phyloP scores from a whole-genome alignment of 2,888 invertebrate species.

The Conops quadrifasciatus region DNA sequence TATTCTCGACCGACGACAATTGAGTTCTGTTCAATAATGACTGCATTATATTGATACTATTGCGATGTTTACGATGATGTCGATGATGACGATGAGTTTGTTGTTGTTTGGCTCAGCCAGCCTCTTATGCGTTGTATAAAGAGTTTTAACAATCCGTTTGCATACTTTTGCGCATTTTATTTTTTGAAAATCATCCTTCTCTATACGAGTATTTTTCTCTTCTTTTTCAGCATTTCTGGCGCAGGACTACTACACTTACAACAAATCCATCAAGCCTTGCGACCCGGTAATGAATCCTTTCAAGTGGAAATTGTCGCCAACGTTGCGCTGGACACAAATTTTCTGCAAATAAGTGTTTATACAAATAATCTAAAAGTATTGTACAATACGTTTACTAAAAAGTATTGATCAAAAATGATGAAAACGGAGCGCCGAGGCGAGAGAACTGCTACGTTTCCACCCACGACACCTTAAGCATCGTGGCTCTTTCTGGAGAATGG shows the following conservation, averaged over 20 bases:
- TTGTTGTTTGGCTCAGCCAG: neutral
- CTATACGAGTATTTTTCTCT: neutral
- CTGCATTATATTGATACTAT: no score
- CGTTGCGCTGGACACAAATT: constrained; percentile 86
- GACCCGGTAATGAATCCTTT: constrained; percentile 84
- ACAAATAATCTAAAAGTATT: no score
- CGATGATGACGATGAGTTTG: neutral
- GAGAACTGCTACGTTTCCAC: no score
- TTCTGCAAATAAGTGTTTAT: no score
- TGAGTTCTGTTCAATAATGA: no score
- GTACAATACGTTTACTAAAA: no score
- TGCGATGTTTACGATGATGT: neutral
- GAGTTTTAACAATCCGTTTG: constrained; percentile 1
- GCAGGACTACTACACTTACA: constrained; percentile 88
- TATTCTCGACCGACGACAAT: neutral
- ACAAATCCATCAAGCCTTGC: constrained; percentile 90
- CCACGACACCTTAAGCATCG: no score
- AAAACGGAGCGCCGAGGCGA: no score
- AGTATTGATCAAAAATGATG: no score
- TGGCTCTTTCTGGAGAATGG: no score
- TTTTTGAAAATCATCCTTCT: neutral
- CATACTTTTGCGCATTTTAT: neutral
- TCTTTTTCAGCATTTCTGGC: neutral
- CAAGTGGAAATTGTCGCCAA: constrained; percentile 87
- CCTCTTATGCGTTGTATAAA: neutral